Base-by-base conservation (phyloP, 2,888 invertebrate species). In the Microplitis manilae region DNA sequence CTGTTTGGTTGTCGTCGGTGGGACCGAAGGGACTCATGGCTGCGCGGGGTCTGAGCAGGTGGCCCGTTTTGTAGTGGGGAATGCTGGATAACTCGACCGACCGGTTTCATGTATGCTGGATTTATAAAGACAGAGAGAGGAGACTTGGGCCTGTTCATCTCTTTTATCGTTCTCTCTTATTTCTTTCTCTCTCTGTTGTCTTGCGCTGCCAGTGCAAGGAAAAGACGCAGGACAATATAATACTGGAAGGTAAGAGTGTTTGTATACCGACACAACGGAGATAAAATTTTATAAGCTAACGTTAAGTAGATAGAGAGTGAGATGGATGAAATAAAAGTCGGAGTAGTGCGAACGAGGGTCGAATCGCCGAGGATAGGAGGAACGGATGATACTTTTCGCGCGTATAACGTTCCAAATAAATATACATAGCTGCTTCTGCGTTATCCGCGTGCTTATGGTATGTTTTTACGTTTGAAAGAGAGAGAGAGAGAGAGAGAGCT, bases 21-120 rank as follows among this genome's bases (percentile, higher is more conserved):
- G 80, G 76, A 78, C 80, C 77, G 79, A 80, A 79, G 80, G 80
- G 81, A 76, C 80, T 78, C 80, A 75, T 73, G 71, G 85, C 83
- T 81, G 13, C 77, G 81, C 83, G 79, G 83, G 80, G 82, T 75
- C 81, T 82, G 85, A 85, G 87, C 89, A 89, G 89, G 89, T 89
- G 89, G 87, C 84, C 86, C 83, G 77, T 64, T 73, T 40, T 67
- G 77, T 82, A 85, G 85, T 81, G 85, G 86, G 86, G 84, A 82
- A 81, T 80, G 78, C 72, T 82, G 71, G 81, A 80, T 82, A 87
- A 89, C 88, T 86, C 86, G 88, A 89, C 87, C 85, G 87, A 90
- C 90, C 90, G 89, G 89, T 89, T 89, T 89, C 50, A 13, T 50
- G 86, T 84, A 85, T 83, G 86, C 86, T 84, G 84, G 86, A 87